Conservation (phyloP, 2,113 vertebrate species). For the Notothenia rossii region DNA sequence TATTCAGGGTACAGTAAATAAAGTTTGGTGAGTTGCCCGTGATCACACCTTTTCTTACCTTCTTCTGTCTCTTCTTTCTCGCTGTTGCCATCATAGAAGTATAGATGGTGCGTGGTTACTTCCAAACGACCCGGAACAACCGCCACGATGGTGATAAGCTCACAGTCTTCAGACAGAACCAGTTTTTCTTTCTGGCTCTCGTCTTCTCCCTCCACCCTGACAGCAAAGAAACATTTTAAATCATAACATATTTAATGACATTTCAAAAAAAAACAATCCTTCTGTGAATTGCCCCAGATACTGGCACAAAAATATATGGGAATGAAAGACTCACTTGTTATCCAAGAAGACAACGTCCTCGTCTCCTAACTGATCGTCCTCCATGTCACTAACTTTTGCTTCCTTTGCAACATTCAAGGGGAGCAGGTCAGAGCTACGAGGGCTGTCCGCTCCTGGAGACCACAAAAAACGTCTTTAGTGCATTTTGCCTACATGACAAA, state of each 20-base stretch:
- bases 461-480: neutral
- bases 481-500: neutral
- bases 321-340: slow-evolving; percentile 86
- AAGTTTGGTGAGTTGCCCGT: neutral
- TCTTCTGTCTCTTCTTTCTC: slow-evolving; percentile 97
- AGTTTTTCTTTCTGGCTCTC: slow-evolving; percentile 94
- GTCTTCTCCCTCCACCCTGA: slow-evolving; percentile 89
- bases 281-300: neutral
- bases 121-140: slow-evolving; percentile 93
- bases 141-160: slow-evolving; percentile 94
- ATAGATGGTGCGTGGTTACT: slow-evolving; percentile 94
- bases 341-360: slow-evolving; percentile 90
- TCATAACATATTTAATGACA: neutral
- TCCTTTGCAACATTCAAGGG: slow-evolving; percentile 94
- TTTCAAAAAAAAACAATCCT: neutral
- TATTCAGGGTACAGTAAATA: neutral
- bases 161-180: slow-evolving; percentile 94
- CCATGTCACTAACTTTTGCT: slow-evolving; percentile 93
- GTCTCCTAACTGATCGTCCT: slow-evolving; percentile 93
- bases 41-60: slow-evolving; percentile 77
- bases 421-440: slow-evolving; percentile 86
- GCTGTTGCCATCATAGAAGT: slow-evolving; percentile 93
- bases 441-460: slow-evolving; percentile 88
- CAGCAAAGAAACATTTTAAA: neutral
- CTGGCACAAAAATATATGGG: neutral